Evolutionary conservation across 2,113 vertebrate species (phyloP).

Genomic region (Xiphophorus couchianus): DNA sequence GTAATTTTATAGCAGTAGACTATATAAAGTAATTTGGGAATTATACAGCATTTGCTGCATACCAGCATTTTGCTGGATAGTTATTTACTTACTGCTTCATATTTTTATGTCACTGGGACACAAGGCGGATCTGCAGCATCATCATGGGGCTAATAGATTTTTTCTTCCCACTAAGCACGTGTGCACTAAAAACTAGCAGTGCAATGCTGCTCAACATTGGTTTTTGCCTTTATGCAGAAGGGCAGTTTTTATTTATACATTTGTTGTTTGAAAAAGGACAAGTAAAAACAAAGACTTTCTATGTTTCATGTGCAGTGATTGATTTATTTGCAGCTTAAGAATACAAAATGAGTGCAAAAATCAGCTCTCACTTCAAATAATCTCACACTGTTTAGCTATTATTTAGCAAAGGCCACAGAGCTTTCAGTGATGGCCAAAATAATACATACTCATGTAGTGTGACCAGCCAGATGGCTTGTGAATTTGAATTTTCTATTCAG

Average conservation of each 20-base stretch:
- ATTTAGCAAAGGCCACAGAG: slow-evolving; percentile 15
- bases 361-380: slow-evolving; percentile 1
- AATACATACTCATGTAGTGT: slow-evolving; percentile 20
- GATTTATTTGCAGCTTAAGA: not conserved
- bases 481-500: slow-evolving; percentile 28
- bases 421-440: slow-evolving; percentile 10
- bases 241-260: not conserved
- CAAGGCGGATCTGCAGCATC: not conserved
- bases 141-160: not conserved
- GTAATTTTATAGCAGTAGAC: not conserved
- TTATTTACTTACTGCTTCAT: not conserved
- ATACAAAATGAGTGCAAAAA: not conserved
- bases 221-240: not conserved
- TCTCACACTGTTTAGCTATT: slow-evolving; percentile 7
- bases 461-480: slow-evolving; percentile 33
- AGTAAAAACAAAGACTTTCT: not conserved
- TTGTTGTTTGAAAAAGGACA: not conserved
- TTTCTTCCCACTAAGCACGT: not conserved
- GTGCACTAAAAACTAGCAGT: not conserved
- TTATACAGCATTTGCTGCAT: not conserved
- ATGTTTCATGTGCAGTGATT: slow-evolving; percentile 6
- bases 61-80: not conserved
- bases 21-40: not conserved
- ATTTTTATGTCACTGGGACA: not conserved
- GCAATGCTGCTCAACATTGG: slow-evolving; percentile 2